Evolutionary conservation across 2,888 invertebrate genomes (phyloP).

Genomic region (Eupithecia vulgata): DNA sequence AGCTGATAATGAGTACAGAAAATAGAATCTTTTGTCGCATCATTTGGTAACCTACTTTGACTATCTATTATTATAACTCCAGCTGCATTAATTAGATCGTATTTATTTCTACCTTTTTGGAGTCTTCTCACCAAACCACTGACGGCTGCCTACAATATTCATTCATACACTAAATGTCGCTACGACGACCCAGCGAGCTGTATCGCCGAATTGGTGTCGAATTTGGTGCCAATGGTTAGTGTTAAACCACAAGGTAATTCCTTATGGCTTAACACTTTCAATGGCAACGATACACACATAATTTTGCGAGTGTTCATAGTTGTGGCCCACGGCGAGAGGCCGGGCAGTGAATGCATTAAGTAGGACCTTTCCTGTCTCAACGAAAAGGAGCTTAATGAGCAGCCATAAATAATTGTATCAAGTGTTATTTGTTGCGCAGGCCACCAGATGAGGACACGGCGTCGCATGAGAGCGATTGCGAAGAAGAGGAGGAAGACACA

Average conservation of each 20-base stretch:
- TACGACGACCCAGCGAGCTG: background rate
- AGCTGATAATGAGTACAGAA: background rate
- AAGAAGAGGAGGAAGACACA: conserved; percentile 88
- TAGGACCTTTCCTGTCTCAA: background rate
- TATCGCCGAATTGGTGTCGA: background rate
- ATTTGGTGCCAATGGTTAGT: too few relatives aligned
- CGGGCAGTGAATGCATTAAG: background rate
- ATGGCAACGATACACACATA: background rate
- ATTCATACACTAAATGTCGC: background rate
- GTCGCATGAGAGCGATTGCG: conserved; percentile 90
- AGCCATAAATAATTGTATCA: conserved; percentile 1
- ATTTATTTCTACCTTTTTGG: background rate
- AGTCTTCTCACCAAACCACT: background rate
- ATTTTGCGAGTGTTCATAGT: background rate
- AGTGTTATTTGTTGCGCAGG: conserved; percentile 66
- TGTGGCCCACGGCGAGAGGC: background rate
- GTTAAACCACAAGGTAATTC: too few relatives aligned
- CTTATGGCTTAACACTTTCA: background rate
- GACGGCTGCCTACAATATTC: background rate
- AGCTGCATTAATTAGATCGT: background rate
- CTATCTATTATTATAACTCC: background rate
- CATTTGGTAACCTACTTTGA: background rate
- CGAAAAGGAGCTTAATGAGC: background rate
- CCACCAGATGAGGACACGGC: conserved; percentile 90
- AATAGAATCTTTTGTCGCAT: background rate